Evolutionary conservation across 1,140 invertebrate species (phyloP).

Genomic region (Odontomachus brunneus): DNA sequence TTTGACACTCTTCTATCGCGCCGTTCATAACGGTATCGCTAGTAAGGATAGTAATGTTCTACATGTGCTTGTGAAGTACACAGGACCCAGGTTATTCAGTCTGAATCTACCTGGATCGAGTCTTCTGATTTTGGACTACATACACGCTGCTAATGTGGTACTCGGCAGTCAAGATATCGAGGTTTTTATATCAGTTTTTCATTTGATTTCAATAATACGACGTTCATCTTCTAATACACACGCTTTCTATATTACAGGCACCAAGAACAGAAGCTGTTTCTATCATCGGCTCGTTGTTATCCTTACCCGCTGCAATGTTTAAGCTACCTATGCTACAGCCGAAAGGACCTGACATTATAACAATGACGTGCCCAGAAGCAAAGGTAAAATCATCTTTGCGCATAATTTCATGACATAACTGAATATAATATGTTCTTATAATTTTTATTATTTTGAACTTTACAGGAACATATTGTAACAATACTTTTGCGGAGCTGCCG

Average conservation of each 20-base stretch:
- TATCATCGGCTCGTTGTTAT: constrained; percentile 94
- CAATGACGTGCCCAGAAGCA: constrained; percentile 91
- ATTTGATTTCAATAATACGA: constrained; percentile 42
- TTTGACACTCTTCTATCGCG: constrained; percentile 94
- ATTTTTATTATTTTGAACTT: constrained; percentile 64
- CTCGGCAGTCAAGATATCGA: constrained; percentile 92
- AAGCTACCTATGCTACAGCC: constrained; percentile 94
- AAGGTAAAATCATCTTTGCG: constrained; percentile 86
- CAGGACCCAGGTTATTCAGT: constrained; percentile 94
- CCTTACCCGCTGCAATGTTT: constrained; percentile 91
- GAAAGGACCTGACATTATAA: constrained; percentile 88
- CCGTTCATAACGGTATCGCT: constrained; percentile 92
- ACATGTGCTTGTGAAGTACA: constrained; percentile 89
- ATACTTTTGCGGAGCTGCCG: constrained; percentile 94
- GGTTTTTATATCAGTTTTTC: constrained; percentile 77
- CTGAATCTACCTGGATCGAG: constrained; percentile 95
- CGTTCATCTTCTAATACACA: neutral
- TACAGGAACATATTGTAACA: constrained; percentile 94
- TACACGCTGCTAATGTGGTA: constrained; percentile 95
- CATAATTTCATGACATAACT: constrained; percentile 21
- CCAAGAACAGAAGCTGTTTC: constrained; percentile 96
- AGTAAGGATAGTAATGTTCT: constrained; percentile 85
- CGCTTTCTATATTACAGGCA: constrained; percentile 85
- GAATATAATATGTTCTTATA: neutral
- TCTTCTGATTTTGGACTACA: constrained; percentile 94